Conservation (phyloP, 2,113 vertebrate genomes). For the Caretta caretta region DNA sequence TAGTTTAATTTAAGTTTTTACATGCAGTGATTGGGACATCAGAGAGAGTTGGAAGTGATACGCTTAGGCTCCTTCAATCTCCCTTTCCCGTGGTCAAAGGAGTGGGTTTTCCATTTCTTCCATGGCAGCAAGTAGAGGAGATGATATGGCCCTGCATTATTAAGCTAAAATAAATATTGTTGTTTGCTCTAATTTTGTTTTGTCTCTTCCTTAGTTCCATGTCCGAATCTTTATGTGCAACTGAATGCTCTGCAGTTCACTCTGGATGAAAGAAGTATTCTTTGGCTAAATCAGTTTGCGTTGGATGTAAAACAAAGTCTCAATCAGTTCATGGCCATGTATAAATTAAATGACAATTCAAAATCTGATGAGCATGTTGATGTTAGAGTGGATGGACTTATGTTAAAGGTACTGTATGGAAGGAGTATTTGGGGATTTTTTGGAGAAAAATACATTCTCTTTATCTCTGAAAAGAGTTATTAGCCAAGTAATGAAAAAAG, state of each 20-base stretch:
- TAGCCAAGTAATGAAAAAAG: not conserved
- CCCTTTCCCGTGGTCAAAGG: not conserved
- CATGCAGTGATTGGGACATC: not conserved
- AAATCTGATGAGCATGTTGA: constrained; percentile 97
- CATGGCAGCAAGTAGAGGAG: not conserved
- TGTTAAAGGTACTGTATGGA: constrained; percentile 90
- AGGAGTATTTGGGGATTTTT: not conserved
- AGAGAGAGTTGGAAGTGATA: not conserved
- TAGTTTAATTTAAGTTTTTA: not conserved
- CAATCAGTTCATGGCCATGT: constrained; percentile 97
- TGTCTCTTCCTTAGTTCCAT: constrained; percentile 87
- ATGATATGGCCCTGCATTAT: not conserved
- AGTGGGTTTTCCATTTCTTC: not conserved
- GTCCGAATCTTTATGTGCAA: constrained; percentile 94
- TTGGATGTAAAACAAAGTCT: constrained; percentile 96
- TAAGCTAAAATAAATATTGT: fast-evolving
- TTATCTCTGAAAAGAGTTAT: not conserved
- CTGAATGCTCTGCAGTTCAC: constrained; percentile 97
- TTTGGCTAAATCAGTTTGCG: constrained; percentile 97
- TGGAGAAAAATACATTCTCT: constrained; percentile 11
- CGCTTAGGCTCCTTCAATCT: not conserved
- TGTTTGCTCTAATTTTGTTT: constrained; percentile 26
- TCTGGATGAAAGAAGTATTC: constrained; percentile 94
- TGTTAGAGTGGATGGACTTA: constrained; percentile 93
- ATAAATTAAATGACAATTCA: constrained; percentile 94